phyloP scores from a whole-genome alignment of 2,797 vertebrate genomes.

The Clamator glandarius region DNA sequence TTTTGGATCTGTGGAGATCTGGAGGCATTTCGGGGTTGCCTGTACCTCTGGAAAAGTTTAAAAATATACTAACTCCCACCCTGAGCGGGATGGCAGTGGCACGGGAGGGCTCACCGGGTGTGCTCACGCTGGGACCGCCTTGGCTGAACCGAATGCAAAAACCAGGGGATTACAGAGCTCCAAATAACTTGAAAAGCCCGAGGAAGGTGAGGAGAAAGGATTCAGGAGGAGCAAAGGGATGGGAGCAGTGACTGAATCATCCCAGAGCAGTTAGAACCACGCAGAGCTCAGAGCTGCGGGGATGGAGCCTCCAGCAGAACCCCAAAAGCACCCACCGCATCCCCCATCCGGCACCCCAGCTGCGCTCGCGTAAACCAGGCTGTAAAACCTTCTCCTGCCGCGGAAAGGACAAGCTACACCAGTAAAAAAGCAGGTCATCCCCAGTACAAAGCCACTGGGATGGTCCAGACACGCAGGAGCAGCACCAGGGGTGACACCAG shows the following conservation, averaged over 20 bases:
- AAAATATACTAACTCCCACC: not conserved
- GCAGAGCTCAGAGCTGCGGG: not conserved
- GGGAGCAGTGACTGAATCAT: not conserved
- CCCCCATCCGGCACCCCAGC: not conserved
- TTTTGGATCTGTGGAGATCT: not conserved
- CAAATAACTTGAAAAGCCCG: too few species aligned
- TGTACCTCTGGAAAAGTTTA: not conserved
- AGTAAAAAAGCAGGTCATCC: not conserved
- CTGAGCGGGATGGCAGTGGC: fast-evolving
- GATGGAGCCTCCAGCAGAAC: not conserved
- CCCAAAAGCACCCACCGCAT: not conserved
- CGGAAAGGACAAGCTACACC: not conserved
- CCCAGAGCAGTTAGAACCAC: fast-evolving
- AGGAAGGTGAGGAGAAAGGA: not conserved
- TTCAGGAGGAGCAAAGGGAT: not conserved
- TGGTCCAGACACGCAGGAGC: not conserved
- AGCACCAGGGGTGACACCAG: not conserved
- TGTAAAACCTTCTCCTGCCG: not conserved
- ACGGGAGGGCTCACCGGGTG: not conserved
- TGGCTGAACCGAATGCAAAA: fast-evolving
- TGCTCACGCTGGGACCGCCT: fast-evolving
- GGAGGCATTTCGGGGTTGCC: not conserved
- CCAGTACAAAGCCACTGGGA: not conserved
- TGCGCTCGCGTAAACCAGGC: too few species aligned
- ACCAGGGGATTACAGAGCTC: too few species aligned